Conservation (phyloP, 2,113 vertebrate genomes). For the Axis porcinus region DNA sequence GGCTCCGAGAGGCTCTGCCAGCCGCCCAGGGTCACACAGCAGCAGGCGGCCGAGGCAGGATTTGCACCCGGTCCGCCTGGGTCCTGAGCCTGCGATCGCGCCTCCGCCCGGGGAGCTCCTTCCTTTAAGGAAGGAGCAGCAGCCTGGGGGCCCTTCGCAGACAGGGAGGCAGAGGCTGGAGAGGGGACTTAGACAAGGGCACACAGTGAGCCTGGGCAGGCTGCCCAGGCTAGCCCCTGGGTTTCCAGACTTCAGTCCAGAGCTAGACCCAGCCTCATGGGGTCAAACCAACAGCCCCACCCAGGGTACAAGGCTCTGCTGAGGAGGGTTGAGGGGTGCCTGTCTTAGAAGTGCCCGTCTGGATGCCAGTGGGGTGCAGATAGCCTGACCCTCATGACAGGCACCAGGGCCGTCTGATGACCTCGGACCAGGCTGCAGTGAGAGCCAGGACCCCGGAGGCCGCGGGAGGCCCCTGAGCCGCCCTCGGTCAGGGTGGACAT, state of each 20-base stretch:
- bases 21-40: background rate
- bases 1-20: background rate
- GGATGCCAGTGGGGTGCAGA: background rate
- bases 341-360: background rate
- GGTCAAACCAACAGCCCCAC: background rate
- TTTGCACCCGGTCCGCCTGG: background rate
- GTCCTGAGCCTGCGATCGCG: background rate
- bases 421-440: background rate
- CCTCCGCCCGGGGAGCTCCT: background rate
- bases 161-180: background rate
- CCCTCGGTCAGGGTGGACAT: background rate
- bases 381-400: accelerated
- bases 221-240: background rate
- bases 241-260: background rate
- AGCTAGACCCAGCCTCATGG: background rate
- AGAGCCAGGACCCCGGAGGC: too few species aligned
- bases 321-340: accelerated
- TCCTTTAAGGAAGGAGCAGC: background rate
- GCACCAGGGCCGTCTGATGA: accelerated
- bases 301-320: accelerated
- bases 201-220: background rate
- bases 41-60: accelerated
- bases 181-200: background rate
- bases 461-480: accelerated
- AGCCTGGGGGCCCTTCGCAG: background rate